These are phyloP conservation scores for Sturnira hondurensis DNA, from an alignment of 2,113 vertebrate genomes.

Conservation along the genomic window DNA sequence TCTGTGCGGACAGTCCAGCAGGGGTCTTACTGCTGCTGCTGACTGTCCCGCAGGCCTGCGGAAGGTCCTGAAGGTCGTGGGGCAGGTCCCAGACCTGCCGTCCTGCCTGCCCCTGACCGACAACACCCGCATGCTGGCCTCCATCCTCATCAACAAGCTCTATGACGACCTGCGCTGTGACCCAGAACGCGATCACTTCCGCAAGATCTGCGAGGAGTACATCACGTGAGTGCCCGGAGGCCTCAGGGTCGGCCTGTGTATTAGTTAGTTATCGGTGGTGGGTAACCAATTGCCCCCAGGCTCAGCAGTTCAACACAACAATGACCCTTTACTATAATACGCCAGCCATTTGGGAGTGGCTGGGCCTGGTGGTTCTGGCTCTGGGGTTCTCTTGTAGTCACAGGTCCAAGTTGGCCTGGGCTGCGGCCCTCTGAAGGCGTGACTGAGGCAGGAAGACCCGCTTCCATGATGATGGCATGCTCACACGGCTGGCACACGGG, in stretches of 20 bases:
- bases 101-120: slow-evolving; percentile 92
- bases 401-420: neutral
- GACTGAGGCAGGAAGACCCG: neutral
- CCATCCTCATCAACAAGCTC: slow-evolving; percentile 92
- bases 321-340: neutral
- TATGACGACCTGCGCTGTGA: slow-evolving; percentile 95
- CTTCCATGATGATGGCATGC: neutral
- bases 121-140: slow-evolving; percentile 94
- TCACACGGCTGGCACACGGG: neutral
- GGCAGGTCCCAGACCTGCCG: slow-evolving; percentile 93
- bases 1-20: neutral
- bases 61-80: slow-evolving; percentile 95
- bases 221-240: slow-evolving; percentile 85
- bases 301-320: neutral
- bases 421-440: neutral
- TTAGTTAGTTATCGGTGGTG: too few species aligned
- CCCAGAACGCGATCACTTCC: slow-evolving; percentile 91
- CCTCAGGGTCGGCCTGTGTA: fast-evolving
- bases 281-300: neutral
- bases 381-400: neutral
- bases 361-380: neutral
- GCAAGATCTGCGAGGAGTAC: slow-evolving; percentile 91
- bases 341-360: neutral
- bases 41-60: slow-evolving; percentile 85
- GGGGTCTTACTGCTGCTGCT: neutral